Evolutionary conservation across 2,113 vertebrate genomes (phyloP), one percentile per base, ranked within the genome.

Genomic region (Rhea pennata): DNA sequence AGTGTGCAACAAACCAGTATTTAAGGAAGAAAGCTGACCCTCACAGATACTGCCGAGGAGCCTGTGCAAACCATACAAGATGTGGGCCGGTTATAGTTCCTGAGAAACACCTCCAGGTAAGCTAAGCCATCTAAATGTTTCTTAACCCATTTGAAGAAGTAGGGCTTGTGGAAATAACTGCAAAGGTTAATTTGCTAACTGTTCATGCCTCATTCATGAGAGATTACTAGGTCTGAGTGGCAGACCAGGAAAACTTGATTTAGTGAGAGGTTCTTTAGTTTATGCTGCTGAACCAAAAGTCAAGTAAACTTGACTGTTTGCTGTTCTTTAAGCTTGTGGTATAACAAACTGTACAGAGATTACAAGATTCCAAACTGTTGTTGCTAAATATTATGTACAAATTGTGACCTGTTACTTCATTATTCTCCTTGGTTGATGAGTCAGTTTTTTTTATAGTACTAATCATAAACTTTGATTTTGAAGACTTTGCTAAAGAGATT

Each of bases 11-110:
- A 92, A 99, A 99, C 93, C 99, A 99, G 44, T 99, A 99, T 93
- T 97, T 99, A 86, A 98, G 98, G 96, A 99, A 99, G 95, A 99
- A 98, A 97, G 98, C 98, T 77, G 99, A 99, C 65, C 99, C 99
- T 70, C 98, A 99, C 50, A 98, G 99, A 31, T 99, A 99, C 96
- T 99, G 99, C 81, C 99, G 98, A 91, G 98, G 98, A 53, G 98
- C 98, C 64, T 99, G 99, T 44, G 98, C 99, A 11, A 95, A 98
- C 15, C 95, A 98, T 65, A 99, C 99, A 2, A 98, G 97, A 4
- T 99, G 99, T n/a, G 99, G 99, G n/a, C 99, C 99, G 0, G 95
- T 99, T 48, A 62, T 98, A 11, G 99, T 99, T 15, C 99, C 99
- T 20, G 99, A 99, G 96, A 98, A 99, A 66, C 99, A 99, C 90